Conservation (phyloP, 2,113 vertebrate genomes). For the Sylvilagus bachmani region DNA sequence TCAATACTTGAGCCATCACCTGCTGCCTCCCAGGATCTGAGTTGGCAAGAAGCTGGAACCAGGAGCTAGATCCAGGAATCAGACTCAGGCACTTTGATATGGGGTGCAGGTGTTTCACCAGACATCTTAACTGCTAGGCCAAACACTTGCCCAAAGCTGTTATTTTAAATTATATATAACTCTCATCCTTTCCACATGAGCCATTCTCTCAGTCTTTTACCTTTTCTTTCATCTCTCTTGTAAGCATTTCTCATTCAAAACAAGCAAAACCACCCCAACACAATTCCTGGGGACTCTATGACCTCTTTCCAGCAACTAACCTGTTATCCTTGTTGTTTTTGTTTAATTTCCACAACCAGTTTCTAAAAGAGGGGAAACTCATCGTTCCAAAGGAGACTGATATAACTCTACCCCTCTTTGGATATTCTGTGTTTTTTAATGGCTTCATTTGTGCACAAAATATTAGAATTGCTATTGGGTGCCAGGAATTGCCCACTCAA, state of each 20-base stretch:
- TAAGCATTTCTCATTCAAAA: conserved; percentile 32
- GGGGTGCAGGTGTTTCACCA: no score
- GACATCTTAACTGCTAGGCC: no score
- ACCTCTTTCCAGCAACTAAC: not conserved
- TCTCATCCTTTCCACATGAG: not conserved
- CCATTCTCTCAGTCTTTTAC: not conserved
- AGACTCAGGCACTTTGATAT: no score
- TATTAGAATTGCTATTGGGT: not conserved
- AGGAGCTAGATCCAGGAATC: no score
- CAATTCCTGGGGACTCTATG: not conserved
- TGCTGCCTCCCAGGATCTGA: no score
- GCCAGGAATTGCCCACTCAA: not conserved
- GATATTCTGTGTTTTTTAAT: not conserved
- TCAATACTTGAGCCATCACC: not conserved
- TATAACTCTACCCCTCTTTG: not conserved
- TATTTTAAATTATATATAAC: conserved; percentile 33
- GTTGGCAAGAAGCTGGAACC: no score
- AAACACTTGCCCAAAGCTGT: not conserved
- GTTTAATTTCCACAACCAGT: not conserved
- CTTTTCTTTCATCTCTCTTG: not conserved
- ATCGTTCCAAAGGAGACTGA: not conserved
- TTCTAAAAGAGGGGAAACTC: conserved; percentile 15
- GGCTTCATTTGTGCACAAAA: not conserved
- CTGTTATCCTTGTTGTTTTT: not conserved
- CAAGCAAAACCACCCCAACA: not conserved